Conservation (phyloP, 2,888 invertebrate species). For the Polylopha cassiicola region DNA sequence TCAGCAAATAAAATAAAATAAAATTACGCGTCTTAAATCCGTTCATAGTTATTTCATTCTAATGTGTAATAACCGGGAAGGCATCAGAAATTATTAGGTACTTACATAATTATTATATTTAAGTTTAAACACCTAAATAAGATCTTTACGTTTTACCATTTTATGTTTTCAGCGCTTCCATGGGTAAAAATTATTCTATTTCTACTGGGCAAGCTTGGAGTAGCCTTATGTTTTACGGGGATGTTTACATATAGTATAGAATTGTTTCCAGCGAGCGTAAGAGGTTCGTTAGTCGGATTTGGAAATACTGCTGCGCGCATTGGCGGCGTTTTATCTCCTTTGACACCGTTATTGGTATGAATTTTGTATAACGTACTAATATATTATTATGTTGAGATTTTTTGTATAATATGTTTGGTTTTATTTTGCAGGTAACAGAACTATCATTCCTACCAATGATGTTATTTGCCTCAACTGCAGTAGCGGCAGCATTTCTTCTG, state of each 20-base stretch:
- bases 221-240: slow-evolving; percentile 58
- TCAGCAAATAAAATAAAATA: too few relatives aligned
- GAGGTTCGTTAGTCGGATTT: slow-evolving; percentile 55
- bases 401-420: slow-evolving; percentile 5
- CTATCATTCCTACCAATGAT: slow-evolving; percentile 46
- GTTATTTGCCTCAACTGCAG: slow-evolving; percentile 49
- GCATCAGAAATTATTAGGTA: too few relatives aligned
- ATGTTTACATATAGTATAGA: slow-evolving; percentile 60
- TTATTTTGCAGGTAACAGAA: slow-evolving; percentile 43
- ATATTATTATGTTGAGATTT: background rate
- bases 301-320: slow-evolving; percentile 56
- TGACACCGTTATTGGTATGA: slow-evolving; percentile 57
- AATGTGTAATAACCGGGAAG: too few relatives aligned
- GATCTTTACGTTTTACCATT: background rate
- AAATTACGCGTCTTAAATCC: too few relatives aligned
- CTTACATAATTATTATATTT: too few relatives aligned
- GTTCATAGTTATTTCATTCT: too few relatives aligned
- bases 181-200: slow-evolving; percentile 57
- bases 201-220: slow-evolving; percentile 50
- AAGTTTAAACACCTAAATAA: too few relatives aligned
- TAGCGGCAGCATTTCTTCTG: slow-evolving; percentile 43
- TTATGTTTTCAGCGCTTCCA: slow-evolving; percentile 42
- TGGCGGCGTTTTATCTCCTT: slow-evolving; percentile 58
- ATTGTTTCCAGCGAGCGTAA: slow-evolving; percentile 58
- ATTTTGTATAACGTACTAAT: too few relatives aligned